Conservation (phyloP, 1,140 invertebrate species). For the Venustaconcha ellipsiformis region DNA sequence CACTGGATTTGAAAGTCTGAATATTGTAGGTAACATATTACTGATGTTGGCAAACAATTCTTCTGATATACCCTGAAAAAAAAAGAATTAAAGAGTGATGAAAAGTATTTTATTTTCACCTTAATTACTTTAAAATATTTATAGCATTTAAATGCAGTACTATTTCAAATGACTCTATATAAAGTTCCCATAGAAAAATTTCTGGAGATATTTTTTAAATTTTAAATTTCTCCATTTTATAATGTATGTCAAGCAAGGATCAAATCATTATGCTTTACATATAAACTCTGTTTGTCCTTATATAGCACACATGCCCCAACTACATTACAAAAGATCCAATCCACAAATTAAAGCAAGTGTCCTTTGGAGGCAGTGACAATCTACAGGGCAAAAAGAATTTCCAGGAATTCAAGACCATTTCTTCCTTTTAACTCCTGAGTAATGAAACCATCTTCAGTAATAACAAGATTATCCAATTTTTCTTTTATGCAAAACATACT, state of each 20-base stretch:
- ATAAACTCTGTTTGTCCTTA: too few relatives aligned
- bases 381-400: too few relatives aligned
- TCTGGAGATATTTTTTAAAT: background rate
- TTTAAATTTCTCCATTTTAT: background rate
- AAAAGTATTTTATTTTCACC: background rate
- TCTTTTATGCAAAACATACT: too few relatives aligned
- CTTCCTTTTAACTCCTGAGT: too few relatives aligned
- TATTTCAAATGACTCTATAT: background rate
- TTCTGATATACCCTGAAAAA: slow-evolving; percentile 85
- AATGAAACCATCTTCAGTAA: too few relatives aligned
- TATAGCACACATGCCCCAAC: too few relatives aligned
- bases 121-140: background rate
- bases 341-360: too few relatives aligned
- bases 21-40: slow-evolving; percentile 89
- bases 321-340: too few relatives aligned
- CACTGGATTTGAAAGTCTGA: slow-evolving; percentile 87
- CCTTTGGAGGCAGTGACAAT: too few relatives aligned
- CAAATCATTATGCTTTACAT: too few relatives aligned
- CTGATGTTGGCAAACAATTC: slow-evolving; percentile 87
- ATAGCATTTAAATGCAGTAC: background rate
- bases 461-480: too few relatives aligned
- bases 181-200: background rate
- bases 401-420: too few relatives aligned
- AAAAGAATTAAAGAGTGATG: slow-evolving; percentile 22
- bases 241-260: background rate